Conservation (phyloP, 2,113 vertebrate species). For the Bujurquina vittata region DNA sequence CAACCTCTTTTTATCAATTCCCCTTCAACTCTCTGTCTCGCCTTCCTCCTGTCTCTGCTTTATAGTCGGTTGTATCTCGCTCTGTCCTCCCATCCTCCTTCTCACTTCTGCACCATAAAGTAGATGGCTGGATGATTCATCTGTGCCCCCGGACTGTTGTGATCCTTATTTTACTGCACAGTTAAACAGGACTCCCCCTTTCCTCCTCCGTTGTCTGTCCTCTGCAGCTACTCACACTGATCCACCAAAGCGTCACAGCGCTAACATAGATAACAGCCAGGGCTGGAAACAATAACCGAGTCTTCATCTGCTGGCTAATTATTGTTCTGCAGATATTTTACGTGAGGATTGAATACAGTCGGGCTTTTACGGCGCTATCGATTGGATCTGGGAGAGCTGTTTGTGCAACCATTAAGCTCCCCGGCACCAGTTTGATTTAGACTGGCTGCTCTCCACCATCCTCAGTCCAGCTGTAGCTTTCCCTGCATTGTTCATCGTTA, state of each 20-base stretch:
- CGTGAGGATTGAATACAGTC: constrained; percentile 38
- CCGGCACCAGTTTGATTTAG: constrained; percentile 43
- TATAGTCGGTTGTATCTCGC: constrained; percentile 22
- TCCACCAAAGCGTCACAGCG: constrained; percentile 9
- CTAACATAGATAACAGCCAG: constrained; percentile 29
- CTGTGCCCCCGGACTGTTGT: constrained; percentile 57
- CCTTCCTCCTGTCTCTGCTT: constrained; percentile 15
- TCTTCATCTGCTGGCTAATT: constrained; percentile 23
- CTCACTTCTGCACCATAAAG: constrained; percentile 53
- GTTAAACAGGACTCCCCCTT: constrained; percentile 34
- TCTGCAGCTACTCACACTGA: constrained; percentile 49
- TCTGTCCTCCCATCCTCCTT: constrained; percentile 42
- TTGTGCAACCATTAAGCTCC: constrained; percentile 41
- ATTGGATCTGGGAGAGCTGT: constrained; percentile 45
- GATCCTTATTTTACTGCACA: constrained; percentile 63
- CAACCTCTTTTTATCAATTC: constrained; percentile 25
- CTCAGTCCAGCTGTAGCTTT: constrained; percentile 21
- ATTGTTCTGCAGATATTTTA: constrained; percentile 41
- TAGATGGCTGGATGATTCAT: constrained; percentile 63
- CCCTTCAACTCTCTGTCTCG: constrained; percentile 24
- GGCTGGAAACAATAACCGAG: constrained; percentile 21
- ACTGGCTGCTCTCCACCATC: constrained; percentile 4
- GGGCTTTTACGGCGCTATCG: constrained; percentile 44
- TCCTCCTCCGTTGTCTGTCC: constrained; percentile 33
- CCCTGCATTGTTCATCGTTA: constrained; percentile 36